Evolutionary conservation across 2,888 invertebrate species (phyloP).

Genomic region (Strigamia crassipes): DNA sequence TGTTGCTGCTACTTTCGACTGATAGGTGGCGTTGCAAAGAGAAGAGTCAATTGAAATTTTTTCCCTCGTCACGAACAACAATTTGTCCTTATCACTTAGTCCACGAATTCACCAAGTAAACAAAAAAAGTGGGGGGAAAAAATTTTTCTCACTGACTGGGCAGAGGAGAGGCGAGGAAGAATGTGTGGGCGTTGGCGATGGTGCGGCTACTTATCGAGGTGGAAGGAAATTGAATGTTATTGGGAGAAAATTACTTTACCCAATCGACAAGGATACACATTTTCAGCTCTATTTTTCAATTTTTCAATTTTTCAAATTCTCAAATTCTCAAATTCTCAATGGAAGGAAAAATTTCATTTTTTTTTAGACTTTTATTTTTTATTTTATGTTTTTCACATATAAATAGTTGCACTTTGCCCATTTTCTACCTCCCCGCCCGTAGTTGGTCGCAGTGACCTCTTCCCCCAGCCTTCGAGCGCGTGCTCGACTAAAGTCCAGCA

Average conservation of each 20-base stretch:
- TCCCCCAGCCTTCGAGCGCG: conserved; percentile 21
- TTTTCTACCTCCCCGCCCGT: conserved; percentile 5
- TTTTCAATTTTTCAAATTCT: too few species aligned
- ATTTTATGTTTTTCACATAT: neutral
- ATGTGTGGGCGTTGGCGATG: conserved; percentile 11
- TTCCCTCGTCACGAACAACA: conserved; percentile 5
- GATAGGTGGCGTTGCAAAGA: conserved; percentile 19
- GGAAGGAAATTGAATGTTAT: conserved; percentile 21
- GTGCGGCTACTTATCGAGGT: conserved; percentile 21
- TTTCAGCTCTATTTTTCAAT: too few species aligned
- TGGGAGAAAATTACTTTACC: conserved; percentile 18
- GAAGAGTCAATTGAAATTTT: conserved; percentile 21
- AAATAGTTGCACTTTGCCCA: neutral
- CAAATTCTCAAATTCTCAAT: neutral
- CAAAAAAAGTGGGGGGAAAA: neutral
- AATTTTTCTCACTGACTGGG: neutral
- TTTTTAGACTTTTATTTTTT: neutral
- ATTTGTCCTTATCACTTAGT: conserved; percentile 21
- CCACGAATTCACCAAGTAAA: conserved; percentile 16
- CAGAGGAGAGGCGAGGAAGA: neutral
- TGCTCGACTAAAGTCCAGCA: conserved; percentile 5
- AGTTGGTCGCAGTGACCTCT: neutral
- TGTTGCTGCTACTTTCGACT: conserved; percentile 16
- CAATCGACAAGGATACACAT: conserved; percentile 10
- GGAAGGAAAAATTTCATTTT: neutral